Conservation (phyloP, 2,888 invertebrate species). For the Pollenia griseotomentosa region DNA sequence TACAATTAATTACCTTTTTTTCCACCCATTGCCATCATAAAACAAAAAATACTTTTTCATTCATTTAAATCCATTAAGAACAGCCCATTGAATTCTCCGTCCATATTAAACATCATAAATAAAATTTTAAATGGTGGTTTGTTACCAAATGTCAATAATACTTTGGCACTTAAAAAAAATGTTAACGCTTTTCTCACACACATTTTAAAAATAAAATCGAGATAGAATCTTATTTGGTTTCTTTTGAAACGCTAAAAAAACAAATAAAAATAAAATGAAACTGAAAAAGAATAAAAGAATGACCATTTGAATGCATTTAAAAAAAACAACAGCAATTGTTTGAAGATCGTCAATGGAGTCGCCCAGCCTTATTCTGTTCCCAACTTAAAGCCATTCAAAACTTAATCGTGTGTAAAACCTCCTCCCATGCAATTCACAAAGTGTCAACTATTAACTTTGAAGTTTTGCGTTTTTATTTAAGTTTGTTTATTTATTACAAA, state of each 20-base stretch:
- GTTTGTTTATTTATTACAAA: background rate
- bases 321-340: constrained; percentile 49
- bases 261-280: constrained; percentile 20
- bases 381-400: constrained; percentile 28
- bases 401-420: constrained; percentile 53
- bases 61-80: constrained; percentile 38
- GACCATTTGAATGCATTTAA: constrained; percentile 63
- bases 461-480: constrained; percentile 46
- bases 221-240: constrained; percentile 32
- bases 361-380: constrained; percentile 44
- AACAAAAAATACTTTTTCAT: constrained; percentile 41
- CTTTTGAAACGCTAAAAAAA: background rate
- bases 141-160: constrained; percentile 66
- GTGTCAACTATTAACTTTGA: constrained; percentile 67
- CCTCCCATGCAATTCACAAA: constrained; percentile 63
- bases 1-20: constrained; percentile 52
- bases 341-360: constrained; percentile 36
- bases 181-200: constrained; percentile 1
- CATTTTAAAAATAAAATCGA: constrained; percentile 1
- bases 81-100: constrained; percentile 49
- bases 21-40: constrained; percentile 1
- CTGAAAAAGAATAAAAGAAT: constrained; percentile 36
- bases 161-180: constrained; percentile 50
- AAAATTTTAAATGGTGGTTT: constrained; percentile 46
- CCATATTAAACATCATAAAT: constrained; percentile 59